Evolutionary conservation across 2,888 invertebrate genomes (phyloP).

Genomic region (Melanargia galathea): DNA sequence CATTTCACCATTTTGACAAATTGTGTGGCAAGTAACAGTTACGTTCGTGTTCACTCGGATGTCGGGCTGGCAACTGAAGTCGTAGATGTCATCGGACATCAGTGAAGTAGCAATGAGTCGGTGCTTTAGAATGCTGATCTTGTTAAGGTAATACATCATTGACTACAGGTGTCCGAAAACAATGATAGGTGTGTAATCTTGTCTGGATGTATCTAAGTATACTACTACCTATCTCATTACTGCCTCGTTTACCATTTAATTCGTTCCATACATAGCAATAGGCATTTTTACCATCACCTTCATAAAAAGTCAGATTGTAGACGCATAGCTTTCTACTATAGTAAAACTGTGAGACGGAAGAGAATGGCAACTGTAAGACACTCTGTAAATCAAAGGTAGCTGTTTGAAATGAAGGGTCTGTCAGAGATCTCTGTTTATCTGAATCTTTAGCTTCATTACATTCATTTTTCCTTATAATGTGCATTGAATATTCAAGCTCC

Average conservation of each 20-base stretch:
- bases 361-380: conserved; percentile 7
- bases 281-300: conserved; percentile 6
- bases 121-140: too few species aligned
- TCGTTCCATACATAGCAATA: conserved; percentile 6
- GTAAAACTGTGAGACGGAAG: neutral
- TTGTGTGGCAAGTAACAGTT: too few species aligned
- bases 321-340: conserved; percentile 2
- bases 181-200: neutral
- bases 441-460: too few species aligned
- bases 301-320: conserved; percentile 2
- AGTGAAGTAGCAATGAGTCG: too few species aligned
- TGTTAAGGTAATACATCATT: too few species aligned
- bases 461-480: too few species aligned
- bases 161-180: too few species aligned
- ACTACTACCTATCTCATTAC: conserved; percentile 6
- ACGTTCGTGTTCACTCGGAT: too few species aligned
- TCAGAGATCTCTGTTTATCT: conserved; percentile 4
- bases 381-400: conserved; percentile 7
- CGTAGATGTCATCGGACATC: too few species aligned
- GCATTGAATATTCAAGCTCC: too few species aligned
- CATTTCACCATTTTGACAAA: too few species aligned
- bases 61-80: too few species aligned
- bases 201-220: conserved; percentile 4
- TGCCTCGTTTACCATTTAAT: conserved; percentile 7
- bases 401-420: conserved; percentile 3